Evolutionary conservation across 2,888 invertebrate species (phyloP).

Genomic region (Amphimallon solstitiale): DNA sequence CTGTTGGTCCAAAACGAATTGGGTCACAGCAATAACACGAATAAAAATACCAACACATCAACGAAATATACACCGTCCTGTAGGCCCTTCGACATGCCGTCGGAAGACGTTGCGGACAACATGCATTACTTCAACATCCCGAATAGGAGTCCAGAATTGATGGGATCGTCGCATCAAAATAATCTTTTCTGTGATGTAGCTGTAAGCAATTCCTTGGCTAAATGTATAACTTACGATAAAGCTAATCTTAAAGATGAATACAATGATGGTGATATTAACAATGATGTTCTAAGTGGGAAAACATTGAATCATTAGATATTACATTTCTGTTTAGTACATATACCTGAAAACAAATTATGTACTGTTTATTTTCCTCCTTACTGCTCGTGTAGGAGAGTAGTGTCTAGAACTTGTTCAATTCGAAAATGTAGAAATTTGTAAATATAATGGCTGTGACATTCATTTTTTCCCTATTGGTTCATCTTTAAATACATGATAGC

Average conservation of each 20-base stretch:
- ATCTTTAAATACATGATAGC: conserved; percentile 9
- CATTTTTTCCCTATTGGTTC: conserved; percentile 18
- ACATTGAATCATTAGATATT: neutral
- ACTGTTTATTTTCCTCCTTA: too few species aligned
- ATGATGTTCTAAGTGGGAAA: too few species aligned
- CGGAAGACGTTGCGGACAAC: conserved; percentile 4
- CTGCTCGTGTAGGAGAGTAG: too few species aligned
- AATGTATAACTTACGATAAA: conserved; percentile 32
- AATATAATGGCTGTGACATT: conserved; percentile 31
- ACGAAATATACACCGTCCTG: conserved; percentile 19
- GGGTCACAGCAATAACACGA: conserved; percentile 30
- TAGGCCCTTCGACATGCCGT: neutral
- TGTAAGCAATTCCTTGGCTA: conserved; percentile 30
- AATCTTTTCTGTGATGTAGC: conserved; percentile 36
- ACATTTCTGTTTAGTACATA: too few species aligned
- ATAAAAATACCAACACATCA: conserved; percentile 32
- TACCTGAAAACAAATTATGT: too few species aligned
- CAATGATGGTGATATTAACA: neutral
- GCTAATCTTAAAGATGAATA: conserved; percentile 15
- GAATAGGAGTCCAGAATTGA: conserved; percentile 13
- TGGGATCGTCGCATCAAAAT: conserved; percentile 26
- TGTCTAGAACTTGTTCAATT: too few species aligned
- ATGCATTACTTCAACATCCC: conserved; percentile 20
- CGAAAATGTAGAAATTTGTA: neutral
- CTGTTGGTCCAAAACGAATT: conserved; percentile 47